Evolutionary conservation across 2,113 vertebrate genomes (phyloP), one percentile per base, ranked within the genome.

Genomic region (Platycercus adscitus): DNA sequence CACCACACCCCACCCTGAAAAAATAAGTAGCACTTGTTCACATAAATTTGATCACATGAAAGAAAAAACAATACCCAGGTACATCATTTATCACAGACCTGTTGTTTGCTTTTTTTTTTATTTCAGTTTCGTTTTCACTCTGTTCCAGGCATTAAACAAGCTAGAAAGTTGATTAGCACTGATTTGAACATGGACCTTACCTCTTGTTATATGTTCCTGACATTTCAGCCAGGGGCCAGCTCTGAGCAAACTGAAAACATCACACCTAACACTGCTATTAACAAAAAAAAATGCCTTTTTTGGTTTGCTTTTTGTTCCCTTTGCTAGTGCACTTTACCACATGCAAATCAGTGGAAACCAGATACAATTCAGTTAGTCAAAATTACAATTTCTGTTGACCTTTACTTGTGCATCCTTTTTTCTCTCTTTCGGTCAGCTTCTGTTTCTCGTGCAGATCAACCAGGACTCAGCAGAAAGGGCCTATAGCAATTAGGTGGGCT

Each of bases 21-120:
- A 49, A 58, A 41, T 3, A 14, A 29, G 7, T 7, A 58, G 2
- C 4, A 35, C 70, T 96, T 82, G 10, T n/a, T 88, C 31, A 82
- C 6, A 6, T 37, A 6, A 66, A n/a, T 73, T 81, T 71, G 8
- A 75, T 14, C 23, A 56, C 17, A 87, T 8, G 50, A 81, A 29
- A 4, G 55, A 7, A 73, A 37, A 44, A 53, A 28, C 3, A 76
- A 26, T 10, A 52, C 8, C 49, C 39, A 88, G 29, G 64, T 52
- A 65, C 7, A 29, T 39, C 46, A 75, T 92, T 96, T 86, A 68
- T 75, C 63, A 79, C 6, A 19, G 12, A 35, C 21, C 15, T n/a
- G 13, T 7, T 31, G 21, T 10, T 10, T 4, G 4, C 12, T 1
- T 1, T 1, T 25, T 1, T 1, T 1, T 25, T 47, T 68, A n/a